Conservation (phyloP, 2,113 vertebrate genomes). For the Aptenodytes forsteri region DNA sequence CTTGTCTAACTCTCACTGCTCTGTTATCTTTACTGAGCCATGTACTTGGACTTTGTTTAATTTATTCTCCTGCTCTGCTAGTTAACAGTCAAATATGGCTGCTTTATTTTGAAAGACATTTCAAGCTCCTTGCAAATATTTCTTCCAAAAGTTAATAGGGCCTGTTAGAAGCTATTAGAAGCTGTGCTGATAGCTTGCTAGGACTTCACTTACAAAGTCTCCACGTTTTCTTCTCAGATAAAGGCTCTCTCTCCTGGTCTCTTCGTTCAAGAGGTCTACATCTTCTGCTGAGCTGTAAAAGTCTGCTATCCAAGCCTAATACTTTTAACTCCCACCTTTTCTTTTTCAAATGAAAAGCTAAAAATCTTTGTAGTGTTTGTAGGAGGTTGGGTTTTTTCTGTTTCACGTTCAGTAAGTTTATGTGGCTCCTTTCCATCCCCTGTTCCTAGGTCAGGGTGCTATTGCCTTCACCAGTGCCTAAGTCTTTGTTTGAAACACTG, state of each 20-base stretch:
- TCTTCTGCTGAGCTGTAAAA: background rate
- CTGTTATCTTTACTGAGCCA: background rate
- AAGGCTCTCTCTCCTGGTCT: background rate
- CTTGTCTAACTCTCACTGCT: background rate
- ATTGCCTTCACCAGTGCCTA: background rate
- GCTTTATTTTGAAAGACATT: background rate
- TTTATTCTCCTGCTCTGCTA: background rate
- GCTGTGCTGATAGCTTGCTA: background rate
- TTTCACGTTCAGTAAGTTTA: background rate
- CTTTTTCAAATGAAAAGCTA: background rate
- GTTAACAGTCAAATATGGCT: background rate
- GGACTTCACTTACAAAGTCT: background rate
- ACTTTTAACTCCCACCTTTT: background rate
- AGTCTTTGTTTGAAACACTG: background rate
- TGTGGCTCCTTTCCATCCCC: background rate
- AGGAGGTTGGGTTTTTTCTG: background rate
- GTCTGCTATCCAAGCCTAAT: background rate
- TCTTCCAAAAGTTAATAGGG: background rate
- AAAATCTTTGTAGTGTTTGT: background rate
- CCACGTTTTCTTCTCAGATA: background rate
- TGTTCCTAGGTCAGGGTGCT: background rate
- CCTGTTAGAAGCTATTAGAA: background rate
- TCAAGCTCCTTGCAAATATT: background rate
- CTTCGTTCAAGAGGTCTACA: background rate
- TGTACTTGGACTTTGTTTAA: background rate